A percentile compares a stretch with the other conserved stretches of the same genome.
Evolutionary conservation across 2,113 vertebrate species (phyloP).

Genomic region (Motacilla tschutschensis): DNA sequence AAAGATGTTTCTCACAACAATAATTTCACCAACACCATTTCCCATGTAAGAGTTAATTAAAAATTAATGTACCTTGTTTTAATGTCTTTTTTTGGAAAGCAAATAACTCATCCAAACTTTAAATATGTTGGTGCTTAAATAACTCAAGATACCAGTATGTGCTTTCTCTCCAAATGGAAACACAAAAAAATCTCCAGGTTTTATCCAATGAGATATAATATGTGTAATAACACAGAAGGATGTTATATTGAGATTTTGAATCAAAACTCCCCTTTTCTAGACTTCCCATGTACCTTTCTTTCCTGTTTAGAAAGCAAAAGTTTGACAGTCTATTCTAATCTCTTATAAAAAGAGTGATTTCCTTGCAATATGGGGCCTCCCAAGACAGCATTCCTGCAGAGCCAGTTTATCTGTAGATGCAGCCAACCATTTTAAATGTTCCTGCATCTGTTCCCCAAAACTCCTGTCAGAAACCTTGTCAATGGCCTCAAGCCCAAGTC

Average conservation of each 20-base stretch:
- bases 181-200: neutral
- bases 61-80: neutral
- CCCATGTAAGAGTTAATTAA: neutral
- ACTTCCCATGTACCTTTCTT: constrained; percentile 18
- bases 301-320: constrained; percentile 30
- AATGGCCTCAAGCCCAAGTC: neutral
- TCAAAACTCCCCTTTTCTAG: neutral
- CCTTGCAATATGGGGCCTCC: neutral
- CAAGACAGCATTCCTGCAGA: neutral
- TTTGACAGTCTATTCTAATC: neutral
- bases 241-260: constrained; percentile 1
- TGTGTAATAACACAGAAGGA: neutral
- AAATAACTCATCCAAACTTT: neutral
- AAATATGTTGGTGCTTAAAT: neutral
- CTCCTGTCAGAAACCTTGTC: neutral
- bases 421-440: neutral
- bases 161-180: neutral
- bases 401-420: neutral
- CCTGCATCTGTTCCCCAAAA: neutral
- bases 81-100: neutral
- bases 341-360: neutral
- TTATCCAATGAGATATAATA: constrained; percentile 11
- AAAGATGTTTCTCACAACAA: neutral
- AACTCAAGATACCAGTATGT: neutral
- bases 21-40: neutral